Evolutionary conservation across 2,888 invertebrate species (phyloP).

Genomic region (Trisateles emortualis): DNA sequence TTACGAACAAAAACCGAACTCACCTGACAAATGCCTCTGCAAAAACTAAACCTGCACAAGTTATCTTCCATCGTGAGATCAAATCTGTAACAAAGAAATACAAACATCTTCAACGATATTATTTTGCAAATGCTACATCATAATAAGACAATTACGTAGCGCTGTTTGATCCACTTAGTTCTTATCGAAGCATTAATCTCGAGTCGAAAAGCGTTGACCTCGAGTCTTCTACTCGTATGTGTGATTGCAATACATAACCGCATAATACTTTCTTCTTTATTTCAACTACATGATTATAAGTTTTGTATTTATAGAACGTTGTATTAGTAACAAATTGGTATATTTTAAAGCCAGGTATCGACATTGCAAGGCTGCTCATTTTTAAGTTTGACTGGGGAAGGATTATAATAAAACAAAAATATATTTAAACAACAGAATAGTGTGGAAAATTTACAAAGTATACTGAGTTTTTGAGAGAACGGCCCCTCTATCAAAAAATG

Average conservation of each 20-base stretch:
- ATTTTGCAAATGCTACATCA: conserved; percentile 50
- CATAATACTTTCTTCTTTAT: conserved; percentile 41
- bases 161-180: conserved; percentile 48
- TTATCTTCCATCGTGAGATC: conserved; percentile 29
- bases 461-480: too few species aligned
- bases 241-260: conserved; percentile 37
- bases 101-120: conserved; percentile 37
- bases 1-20: conserved; percentile 20
- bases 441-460: too few species aligned
- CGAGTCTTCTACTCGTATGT: conserved; percentile 35
- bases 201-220: conserved; percentile 48
- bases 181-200: conserved; percentile 52
- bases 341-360: too few species aligned
- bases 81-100: conserved; percentile 48
- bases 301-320: conserved; percentile 1
- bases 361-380: too few species aligned
- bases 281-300: conserved; percentile 15
- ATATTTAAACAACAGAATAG: too few species aligned
- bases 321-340: not conserved
- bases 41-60: conserved; percentile 8
- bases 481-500: too few species aligned
- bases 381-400: too few species aligned
- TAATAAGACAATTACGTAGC: conserved; percentile 54
- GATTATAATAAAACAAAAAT: too few species aligned
- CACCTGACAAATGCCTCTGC: conserved; percentile 25